phyloP scores from a whole-genome alignment of 2,113 vertebrate species.

The Thymallus thymallus region DNA sequence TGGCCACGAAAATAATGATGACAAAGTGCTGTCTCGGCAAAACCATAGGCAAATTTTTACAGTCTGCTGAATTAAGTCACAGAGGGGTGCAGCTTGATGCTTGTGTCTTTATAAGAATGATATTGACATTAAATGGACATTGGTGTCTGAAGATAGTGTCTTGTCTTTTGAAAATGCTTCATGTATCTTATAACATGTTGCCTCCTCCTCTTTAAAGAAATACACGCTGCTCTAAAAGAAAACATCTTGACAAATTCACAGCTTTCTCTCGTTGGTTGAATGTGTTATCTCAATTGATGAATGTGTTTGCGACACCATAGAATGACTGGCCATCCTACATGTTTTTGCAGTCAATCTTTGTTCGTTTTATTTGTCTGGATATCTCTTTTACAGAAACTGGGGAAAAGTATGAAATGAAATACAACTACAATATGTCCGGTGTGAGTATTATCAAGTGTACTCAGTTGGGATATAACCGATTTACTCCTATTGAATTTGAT shows the following conservation, averaged over 20 bases:
- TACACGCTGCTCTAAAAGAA: too few species aligned
- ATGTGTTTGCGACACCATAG: background rate
- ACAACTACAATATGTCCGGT: background rate
- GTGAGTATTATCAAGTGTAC: background rate
- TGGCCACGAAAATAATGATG: conserved; percentile 52
- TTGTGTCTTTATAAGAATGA: background rate
- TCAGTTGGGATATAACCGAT: background rate
- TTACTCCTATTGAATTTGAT: conserved; percentile 26
- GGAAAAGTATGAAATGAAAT: background rate
- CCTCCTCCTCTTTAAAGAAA: background rate
- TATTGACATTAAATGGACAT: background rate
- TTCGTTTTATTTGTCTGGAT: background rate
- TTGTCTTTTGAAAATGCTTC: background rate
- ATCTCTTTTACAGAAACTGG: background rate
- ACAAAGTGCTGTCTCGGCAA: conserved; percentile 50
- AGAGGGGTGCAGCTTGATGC: background rate
- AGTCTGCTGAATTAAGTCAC: conserved; percentile 1
- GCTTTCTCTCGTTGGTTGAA: background rate
- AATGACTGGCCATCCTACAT: background rate
- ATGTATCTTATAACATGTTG: background rate
- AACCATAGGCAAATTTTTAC: conserved; percentile 22
- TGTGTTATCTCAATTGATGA: background rate
- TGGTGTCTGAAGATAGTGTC: background rate
- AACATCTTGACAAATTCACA: conserved; percentile 2
- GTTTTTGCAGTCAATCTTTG: background rate